Base-by-base conservation (phyloP, 2,888 invertebrate species). In the Zelleria hepariella region DNA sequence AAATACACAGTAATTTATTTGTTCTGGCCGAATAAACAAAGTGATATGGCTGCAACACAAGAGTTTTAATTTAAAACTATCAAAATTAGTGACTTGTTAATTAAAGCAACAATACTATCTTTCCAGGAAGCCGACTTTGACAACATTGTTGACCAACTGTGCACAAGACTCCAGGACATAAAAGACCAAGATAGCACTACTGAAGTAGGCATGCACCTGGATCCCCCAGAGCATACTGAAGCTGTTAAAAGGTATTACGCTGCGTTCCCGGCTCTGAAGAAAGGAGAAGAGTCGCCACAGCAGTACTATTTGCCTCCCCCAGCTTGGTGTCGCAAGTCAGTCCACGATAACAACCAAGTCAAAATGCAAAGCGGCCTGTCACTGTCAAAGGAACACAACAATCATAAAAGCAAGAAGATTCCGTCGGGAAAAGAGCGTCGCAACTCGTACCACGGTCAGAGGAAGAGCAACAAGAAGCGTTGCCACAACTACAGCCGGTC, bases 131-230 rank as follows among this genome's bases (percentile, higher is more conserved):
- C 92, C 84, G 94, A 94, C 78, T 93, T 95, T 74, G 94, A 95
- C 89, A 92, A 91, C 73, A 90, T 96, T 78, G 94, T 96, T 68
- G 95, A 95, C 83, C 95, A 96, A 89, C 90, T 96, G 75, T 94
- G 94, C 83, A 91, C 91, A 68, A 93, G 93, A 85, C 88, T 95
- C 71, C 93, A 94, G 80, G 93, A 94, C 81, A 91, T 93, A 70
- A 92, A 82, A 69, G 80, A 86, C 70, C 76, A 78, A 74, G 80
- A 80, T 68, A 70, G 77, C 72, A 75, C 71, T 69, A 70, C 55
- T 65, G 74, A 62, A 77, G 79, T 64, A 85, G 89, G 81, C 79
- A 91, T 88, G 87, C 87, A 86, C 73, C 82, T 82, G 71, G 77
- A 82, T 70, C 90, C 91, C 62, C 66, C 80, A 62, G 82, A 86